These are phyloP conservation scores for Eupithecia inturbata DNA, from an alignment of 2,888 invertebrate species.

Conservation along the genomic window DNA sequence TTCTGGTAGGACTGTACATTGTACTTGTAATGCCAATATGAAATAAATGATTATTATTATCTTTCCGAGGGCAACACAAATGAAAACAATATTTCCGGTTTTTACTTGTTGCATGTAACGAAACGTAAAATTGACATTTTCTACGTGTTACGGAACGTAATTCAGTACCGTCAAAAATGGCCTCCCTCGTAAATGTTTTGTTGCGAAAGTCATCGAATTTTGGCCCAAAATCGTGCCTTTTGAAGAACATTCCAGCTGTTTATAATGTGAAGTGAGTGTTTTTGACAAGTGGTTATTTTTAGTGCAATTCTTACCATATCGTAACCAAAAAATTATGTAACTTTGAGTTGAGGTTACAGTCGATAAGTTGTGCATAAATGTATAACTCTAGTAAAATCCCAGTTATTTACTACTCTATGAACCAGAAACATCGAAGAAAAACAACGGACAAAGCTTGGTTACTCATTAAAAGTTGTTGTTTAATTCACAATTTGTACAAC, in stretches of 20 bases:
- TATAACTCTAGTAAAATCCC: neutral
- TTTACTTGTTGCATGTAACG: neutral
- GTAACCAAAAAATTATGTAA: conserved; percentile 73
- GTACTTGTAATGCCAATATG: no score
- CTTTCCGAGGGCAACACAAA: no score
- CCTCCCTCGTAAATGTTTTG: conserved; percentile 80
- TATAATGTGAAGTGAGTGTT: conserved; percentile 81
- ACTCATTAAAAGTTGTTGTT: neutral
- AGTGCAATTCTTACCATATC: conserved; percentile 30
- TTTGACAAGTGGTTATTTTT: conserved; percentile 34
- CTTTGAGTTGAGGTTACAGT: conserved; percentile 65
- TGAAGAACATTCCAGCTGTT: conserved; percentile 78
- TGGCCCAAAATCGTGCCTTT: conserved; percentile 66
- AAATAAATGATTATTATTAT: no score
- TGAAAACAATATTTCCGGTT: no score
- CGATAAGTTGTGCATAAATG: neutral
- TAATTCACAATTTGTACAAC: neutral
- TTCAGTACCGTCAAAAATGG: conserved; percentile 66
- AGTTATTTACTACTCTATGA: neutral
- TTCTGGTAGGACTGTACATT: no score
- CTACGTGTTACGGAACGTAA: neutral
- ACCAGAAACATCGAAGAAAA: neutral
- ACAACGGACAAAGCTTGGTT: neutral
- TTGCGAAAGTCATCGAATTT: conserved; percentile 83
- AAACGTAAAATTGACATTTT: neutral